These are phyloP conservation scores for Oceanites oceanicus DNA, from an alignment of 2,113 vertebrate species.

Conservation along the genomic window DNA sequence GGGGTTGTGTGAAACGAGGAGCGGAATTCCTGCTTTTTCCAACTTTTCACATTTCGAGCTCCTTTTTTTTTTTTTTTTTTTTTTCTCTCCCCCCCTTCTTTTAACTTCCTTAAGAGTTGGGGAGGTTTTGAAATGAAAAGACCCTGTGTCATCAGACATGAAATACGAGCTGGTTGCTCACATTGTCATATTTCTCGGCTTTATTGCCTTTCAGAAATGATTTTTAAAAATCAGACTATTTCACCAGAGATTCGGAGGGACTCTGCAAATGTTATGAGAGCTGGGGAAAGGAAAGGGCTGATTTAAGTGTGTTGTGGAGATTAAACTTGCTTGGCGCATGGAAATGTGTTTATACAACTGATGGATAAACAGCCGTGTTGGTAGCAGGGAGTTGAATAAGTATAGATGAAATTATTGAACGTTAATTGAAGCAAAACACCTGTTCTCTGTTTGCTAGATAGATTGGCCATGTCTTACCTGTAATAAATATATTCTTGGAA, in stretches of 20 bases:
- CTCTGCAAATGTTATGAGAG: not conserved
- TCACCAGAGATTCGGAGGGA: not conserved
- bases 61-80: fast-evolving
- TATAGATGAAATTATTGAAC: slow-evolving; percentile 49
- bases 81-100: fast-evolving
- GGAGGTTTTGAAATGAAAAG: slow-evolving; percentile 26
- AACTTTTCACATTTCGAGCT: not conserved
- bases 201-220: slow-evolving; percentile 73
- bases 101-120: not conserved
- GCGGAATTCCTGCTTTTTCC: not conserved
- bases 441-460: slow-evolving; percentile 63
- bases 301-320: slow-evolving; percentile 31
- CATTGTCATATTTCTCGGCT: slow-evolving; percentile 68
- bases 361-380: slow-evolving; percentile 42
- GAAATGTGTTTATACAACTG: slow-evolving; percentile 34
- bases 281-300: not conserved
- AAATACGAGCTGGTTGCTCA: slow-evolving; percentile 47
- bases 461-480: slow-evolving; percentile 62
- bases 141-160: slow-evolving; percentile 45
- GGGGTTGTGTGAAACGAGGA: not conserved
- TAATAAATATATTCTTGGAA: slow-evolving; percentile 66
- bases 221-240: slow-evolving; percentile 64
- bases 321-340: not conserved
- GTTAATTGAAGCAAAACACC: slow-evolving; percentile 73
- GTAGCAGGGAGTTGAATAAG: slow-evolving; percentile 13